Evolutionary conservation across 2,888 invertebrate species (phyloP).

Genomic region (Lampropteryx suffumata): DNA sequence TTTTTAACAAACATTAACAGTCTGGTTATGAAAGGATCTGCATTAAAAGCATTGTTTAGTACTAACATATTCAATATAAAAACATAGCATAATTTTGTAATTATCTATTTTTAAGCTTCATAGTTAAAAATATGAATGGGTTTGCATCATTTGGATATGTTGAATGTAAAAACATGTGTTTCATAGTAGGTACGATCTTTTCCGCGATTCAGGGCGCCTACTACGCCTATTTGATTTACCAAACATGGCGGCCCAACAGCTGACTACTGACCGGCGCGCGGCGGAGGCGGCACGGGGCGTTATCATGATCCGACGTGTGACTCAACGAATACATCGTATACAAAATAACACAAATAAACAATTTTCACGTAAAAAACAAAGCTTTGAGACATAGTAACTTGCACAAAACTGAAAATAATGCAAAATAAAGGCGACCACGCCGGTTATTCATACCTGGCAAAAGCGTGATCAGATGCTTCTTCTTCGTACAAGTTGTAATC

Average conservation of each 20-base stretch:
- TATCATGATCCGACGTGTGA: constrained; percentile 65
- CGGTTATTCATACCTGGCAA: constrained; percentile 77
- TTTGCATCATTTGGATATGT: constrained; percentile 47
- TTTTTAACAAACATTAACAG: too few relatives aligned
- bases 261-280: constrained; percentile 81
- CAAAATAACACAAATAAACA: constrained; percentile 31
- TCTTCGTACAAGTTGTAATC: constrained; percentile 81
- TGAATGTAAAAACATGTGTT: constrained; percentile 53
- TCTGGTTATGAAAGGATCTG: too few relatives aligned
- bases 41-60: too few relatives aligned
- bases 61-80: too few relatives aligned
- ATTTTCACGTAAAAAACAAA: constrained; percentile 28
- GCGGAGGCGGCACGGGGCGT: constrained; percentile 72
- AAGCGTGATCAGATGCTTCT: constrained; percentile 81
- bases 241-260: constrained; percentile 84
- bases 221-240: constrained; percentile 80
- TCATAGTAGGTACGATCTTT: constrained; percentile 48
- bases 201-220: constrained; percentile 60
- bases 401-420: constrained; percentile 14
- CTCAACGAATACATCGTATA: constrained; percentile 33
- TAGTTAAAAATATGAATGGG: constrained; percentile 45
- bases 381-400: neutral
- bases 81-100: too few relatives aligned
- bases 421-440: constrained; percentile 62
- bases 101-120: constrained; percentile 1